A percentile compares a stretch with the other conserved stretches of the same genome.
Conservation (phyloP, 2,113 vertebrate species). For the Calonectris borealis region DNA sequence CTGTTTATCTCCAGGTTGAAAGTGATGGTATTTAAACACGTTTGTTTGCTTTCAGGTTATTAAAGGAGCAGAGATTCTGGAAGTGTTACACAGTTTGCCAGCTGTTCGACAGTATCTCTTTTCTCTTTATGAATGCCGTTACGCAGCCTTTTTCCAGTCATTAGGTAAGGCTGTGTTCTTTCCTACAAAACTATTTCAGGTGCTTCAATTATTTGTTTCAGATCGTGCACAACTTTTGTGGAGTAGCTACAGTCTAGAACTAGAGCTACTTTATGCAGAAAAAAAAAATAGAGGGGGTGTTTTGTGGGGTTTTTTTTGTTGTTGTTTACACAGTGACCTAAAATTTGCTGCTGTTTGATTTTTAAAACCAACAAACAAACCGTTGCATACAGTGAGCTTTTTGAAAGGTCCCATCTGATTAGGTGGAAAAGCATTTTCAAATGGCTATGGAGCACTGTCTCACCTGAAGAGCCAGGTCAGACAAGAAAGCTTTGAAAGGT, state of each 20-base stretch:
- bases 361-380: not conserved
- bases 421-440: not conserved
- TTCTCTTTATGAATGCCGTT: slow-evolving; percentile 95
- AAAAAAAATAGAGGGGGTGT: not conserved
- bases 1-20: not conserved
- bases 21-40: not conserved
- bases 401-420: not conserved
- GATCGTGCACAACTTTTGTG: not conserved
- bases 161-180: slow-evolving; percentile 78
- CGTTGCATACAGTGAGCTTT: not conserved
- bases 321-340: not conserved
- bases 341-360: not conserved
- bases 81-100: slow-evolving; percentile 93
- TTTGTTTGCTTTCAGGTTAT: slow-evolving; percentile 82
- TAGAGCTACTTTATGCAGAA: not conserved
- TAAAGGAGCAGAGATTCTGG: slow-evolving; percentile 97
- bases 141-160: slow-evolving; percentile 93
- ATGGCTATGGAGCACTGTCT: not conserved
- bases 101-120: slow-evolving; percentile 95
- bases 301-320: too few species aligned
- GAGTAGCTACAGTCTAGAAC: not conserved
- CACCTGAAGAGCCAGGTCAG: not conserved
- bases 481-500: not conserved
- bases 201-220: not conserved
- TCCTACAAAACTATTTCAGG: not conserved